Evolutionary conservation across 2,113 vertebrate genomes (phyloP).

Genomic region (Tricholaema leucomelas): DNA sequence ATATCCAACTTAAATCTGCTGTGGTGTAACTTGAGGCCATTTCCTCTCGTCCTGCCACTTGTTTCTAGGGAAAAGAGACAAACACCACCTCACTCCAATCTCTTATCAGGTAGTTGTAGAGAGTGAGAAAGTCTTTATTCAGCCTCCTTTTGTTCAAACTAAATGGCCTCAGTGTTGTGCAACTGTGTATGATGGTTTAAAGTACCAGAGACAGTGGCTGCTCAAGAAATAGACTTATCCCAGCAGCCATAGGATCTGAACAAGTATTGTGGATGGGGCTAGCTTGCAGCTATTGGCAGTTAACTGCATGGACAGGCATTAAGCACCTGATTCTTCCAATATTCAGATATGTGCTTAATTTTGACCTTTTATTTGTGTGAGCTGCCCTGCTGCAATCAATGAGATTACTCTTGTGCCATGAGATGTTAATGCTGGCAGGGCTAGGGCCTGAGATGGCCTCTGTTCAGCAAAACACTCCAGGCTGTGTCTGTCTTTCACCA

Average conservation of each 20-base stretch:
- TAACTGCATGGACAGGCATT: not conserved
- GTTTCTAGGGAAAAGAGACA: too few species aligned
- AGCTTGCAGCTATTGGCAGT: not conserved
- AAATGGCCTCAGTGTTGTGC: not conserved
- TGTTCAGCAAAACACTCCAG: not conserved
- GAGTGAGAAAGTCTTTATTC: too few species aligned
- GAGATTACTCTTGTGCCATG: not conserved
- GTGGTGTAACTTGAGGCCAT: too few species aligned
- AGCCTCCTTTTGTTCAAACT: too few species aligned
- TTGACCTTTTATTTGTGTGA: not conserved
- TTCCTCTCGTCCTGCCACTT: too few species aligned
- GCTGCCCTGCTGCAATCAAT: not conserved
- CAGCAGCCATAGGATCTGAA: not conserved
- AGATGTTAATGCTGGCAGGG: not conserved
- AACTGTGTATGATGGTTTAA: rapidly evolving
- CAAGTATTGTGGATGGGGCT: rapidly evolving
- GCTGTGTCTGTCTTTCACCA: not conserved
- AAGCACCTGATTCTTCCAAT: not conserved
- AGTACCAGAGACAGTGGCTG: not conserved
- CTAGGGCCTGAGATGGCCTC: not conserved
- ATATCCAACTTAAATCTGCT: too few species aligned
- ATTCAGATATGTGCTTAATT: not conserved
- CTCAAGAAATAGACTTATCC: not conserved
- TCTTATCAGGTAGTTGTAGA: too few species aligned
- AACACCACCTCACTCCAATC: too few species aligned